Base-by-base conservation (phyloP, 2,888 invertebrate species). In the Tetheella fluctuosa region DNA sequence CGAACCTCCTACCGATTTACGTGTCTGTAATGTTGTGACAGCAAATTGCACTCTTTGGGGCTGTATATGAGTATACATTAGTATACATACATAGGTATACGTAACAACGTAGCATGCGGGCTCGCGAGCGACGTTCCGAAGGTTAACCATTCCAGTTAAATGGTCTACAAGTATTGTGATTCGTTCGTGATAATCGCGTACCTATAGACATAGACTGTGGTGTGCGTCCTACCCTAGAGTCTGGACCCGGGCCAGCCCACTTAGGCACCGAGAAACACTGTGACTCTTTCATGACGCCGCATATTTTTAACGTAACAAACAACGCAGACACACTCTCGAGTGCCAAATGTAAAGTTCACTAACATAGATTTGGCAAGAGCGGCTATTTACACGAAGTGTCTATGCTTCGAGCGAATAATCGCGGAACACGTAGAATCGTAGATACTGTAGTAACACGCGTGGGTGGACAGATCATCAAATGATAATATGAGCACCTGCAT, bases 261-360 rank as follows among this genome's bases (percentile, higher is more conserved):
- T 80, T 79, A 77, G 83, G 84, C 84, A 81, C 79, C 69, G 74
- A 76, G 73, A 76, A 76, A 77, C 77, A 75, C 80, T 84, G 86
- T 89, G 90, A 91, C 90, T 89, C 89, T 86, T 72, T 88, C 84
- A 84, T 93, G 92, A 92, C 92, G 92, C 86, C 87, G 89, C 86
- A 89, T 93, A 91, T 91, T 91, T 91, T 90, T 90, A 91, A 91
- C 91, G 91, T 92, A 91, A 89, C 89, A 83, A 84, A 87, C 87
- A 84, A 80, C 86, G 81, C 89, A 87, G 89, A 89, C 87, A 84
- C 83, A 81, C 83, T 84, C 79, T 68, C 83, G 80, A 83, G 88
- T 91, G 92, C 92, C 92, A 91, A 91, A 90, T 89, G 88, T 89
- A 92, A 91, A 91, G 91, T 91, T 92, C 91, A 90, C 88, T 88